These are phyloP conservation scores for Actinopyga echinites DNA, from an alignment of 53 echinoderm and acorn worm species.

Conservation along the genomic window DNA sequence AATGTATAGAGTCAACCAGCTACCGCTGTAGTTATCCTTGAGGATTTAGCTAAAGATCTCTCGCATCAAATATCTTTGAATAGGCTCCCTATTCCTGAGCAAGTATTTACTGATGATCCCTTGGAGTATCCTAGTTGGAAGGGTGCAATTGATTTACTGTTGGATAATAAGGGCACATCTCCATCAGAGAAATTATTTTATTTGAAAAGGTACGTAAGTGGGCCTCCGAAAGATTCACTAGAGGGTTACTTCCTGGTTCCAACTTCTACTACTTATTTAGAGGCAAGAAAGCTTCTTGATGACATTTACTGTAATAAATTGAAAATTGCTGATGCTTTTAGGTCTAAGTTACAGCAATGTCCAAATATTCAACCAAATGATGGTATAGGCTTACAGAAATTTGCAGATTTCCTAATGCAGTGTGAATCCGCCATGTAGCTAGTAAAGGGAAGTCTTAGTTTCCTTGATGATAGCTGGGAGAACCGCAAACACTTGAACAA, in stretches of 20 bases:
- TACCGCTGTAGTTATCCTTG: too few species aligned
- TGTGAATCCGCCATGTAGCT: neutral
- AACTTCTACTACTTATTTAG: neutral
- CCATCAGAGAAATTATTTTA: too few species aligned
- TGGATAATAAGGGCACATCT: too few species aligned
- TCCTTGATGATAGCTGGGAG: neutral
- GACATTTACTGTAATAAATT: neutral
- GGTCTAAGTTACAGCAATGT: too few species aligned
- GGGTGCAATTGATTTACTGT: too few species aligned
- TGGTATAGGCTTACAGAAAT: neutral
- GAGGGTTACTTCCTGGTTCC: constrained; percentile 14
- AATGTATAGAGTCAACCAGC: too few species aligned
- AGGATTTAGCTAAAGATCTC: too few species aligned
- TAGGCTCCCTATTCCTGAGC: too few species aligned
- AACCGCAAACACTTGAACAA: neutral
- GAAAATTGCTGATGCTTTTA: neutral
- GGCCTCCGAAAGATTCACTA: neutral
- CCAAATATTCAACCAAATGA: neutral
- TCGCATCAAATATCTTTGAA: too few species aligned
- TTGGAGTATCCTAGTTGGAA: too few species aligned
- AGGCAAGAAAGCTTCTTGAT: neutral
- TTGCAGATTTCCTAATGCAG: constrained; percentile 7
- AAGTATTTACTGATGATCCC: too few species aligned
- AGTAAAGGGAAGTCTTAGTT: neutral
- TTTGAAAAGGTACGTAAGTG: neutral